Evolutionary conservation across 1,140 invertebrate species (phyloP).

Genomic region (Steinernema feltiae): DNA sequence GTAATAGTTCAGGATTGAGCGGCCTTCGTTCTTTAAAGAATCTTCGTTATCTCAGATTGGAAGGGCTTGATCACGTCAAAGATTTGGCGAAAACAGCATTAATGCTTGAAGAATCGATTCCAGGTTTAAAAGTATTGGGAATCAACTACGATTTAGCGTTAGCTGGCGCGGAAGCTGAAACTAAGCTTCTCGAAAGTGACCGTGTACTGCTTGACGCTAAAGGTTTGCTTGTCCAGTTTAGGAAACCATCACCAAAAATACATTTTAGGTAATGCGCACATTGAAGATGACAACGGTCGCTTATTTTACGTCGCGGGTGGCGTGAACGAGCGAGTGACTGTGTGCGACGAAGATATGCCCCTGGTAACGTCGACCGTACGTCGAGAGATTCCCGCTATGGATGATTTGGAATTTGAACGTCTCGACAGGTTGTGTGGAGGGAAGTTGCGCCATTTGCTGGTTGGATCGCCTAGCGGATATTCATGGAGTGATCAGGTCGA

Average conservation of each 20-base stretch:
- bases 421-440: constrained; percentile 46
- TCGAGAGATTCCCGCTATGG: constrained; percentile 52
- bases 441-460: constrained; percentile 51
- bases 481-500: constrained; percentile 53
- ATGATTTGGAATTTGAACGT: constrained; percentile 50
- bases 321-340: constrained; percentile 45
- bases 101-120: constrained; percentile 58
- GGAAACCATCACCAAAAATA: background rate
- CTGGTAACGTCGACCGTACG: constrained; percentile 49
- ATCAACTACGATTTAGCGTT: constrained; percentile 55
- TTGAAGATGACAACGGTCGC: constrained; percentile 54
- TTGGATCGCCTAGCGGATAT: constrained; percentile 57
- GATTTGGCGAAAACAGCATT: constrained; percentile 56
- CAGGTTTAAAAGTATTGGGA: constrained; percentile 55
- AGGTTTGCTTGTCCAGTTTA: constrained; percentile 30
- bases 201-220: constrained; percentile 51
- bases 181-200: constrained; percentile 40
- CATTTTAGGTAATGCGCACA: constrained; percentile 49
- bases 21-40: constrained; percentile 65
- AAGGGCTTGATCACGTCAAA: constrained; percentile 53
- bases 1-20: constrained; percentile 62
- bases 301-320: constrained; percentile 49
- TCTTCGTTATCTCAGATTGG: constrained; percentile 55
- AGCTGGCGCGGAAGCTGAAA: constrained; percentile 45
- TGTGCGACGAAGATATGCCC: constrained; percentile 51